These are phyloP conservation scores for Nephotettix cincticeps DNA, from an alignment of 1,140 invertebrate genomes.

Conservation along the genomic window DNA sequence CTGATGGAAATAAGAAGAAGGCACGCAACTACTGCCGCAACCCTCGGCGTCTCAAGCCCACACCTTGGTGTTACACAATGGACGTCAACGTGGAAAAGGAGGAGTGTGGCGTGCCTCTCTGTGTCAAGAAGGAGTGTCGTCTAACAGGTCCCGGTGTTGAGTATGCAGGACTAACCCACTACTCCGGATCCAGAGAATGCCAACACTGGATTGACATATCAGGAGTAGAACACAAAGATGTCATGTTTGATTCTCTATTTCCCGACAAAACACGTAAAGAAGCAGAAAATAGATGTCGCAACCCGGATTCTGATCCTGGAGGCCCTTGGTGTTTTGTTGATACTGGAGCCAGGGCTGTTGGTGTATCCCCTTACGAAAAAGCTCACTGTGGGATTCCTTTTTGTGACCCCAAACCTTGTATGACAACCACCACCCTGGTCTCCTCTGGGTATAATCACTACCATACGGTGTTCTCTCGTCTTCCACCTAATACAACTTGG, in stretches of 20 bases:
- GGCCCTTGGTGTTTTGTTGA: conserved; percentile 5
- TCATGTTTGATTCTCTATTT: not conserved
- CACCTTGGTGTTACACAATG: conserved; percentile 14
- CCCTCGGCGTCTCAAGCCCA: not conserved
- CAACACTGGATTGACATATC: not conserved
- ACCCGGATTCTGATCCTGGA: not conserved
- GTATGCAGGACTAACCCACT: not conserved
- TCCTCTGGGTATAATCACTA: not conserved
- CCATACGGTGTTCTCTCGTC: conserved; percentile 1
- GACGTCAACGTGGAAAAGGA: conserved; percentile 5
- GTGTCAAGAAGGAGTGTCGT: conserved; percentile 2
- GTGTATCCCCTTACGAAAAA: not conserved
- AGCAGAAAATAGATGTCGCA: not conserved
- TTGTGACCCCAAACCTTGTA: conserved; percentile 2
- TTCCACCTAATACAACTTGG: not conserved
- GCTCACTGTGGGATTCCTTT: conserved; percentile 10
- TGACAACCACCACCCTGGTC: not conserved
- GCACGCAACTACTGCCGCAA: conserved; percentile 12
- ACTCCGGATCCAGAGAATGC: not conserved
- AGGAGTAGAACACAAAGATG: not conserved
- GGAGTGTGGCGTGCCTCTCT: not conserved
- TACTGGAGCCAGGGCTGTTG: not conserved
- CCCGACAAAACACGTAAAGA: not conserved
- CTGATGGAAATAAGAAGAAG: conserved; percentile 4
- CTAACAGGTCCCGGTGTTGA: not conserved